phyloP scores from a whole-genome alignment of 2,113 vertebrate species.

The Pterocles orientalis region DNA sequence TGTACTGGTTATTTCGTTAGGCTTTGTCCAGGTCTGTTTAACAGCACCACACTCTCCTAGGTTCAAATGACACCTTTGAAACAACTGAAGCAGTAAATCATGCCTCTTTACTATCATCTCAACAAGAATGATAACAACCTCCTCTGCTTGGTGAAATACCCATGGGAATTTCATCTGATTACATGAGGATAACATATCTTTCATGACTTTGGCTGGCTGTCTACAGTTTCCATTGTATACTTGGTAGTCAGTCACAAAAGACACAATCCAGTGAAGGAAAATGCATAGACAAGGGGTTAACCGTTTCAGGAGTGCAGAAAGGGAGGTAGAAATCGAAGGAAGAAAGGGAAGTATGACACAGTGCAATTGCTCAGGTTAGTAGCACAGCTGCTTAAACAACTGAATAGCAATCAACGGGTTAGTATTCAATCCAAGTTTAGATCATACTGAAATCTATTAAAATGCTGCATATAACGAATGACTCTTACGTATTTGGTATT shows the following conservation, averaged over 20 bases:
- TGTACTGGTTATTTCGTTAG: background rate
- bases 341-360: constrained; percentile 48
- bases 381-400: constrained; percentile 59
- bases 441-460: constrained; percentile 68
- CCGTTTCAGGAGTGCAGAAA: constrained; percentile 42
- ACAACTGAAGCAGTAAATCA: constrained; percentile 49
- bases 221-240: constrained; percentile 38
- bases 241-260: constrained; percentile 37
- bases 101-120: constrained; percentile 53
- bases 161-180: constrained; percentile 46
- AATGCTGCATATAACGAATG: constrained; percentile 59
- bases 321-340: constrained; percentile 28
- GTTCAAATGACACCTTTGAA: constrained; percentile 47
- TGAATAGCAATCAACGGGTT: constrained; percentile 61
- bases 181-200: constrained; percentile 10
- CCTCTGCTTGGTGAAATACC: constrained; percentile 19
- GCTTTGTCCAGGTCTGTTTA: constrained; percentile 18
- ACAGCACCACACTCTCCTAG: background rate
- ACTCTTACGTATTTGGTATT: constrained; percentile 67
- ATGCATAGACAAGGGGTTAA: constrained; percentile 28
- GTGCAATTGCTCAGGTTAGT: constrained; percentile 59
- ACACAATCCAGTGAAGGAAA: constrained; percentile 36
- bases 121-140: constrained; percentile 53
- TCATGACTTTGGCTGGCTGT: constrained; percentile 51
- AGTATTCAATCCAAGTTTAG: constrained; percentile 70